phyloP scores from a whole-genome alignment of 2,888 invertebrate species.

The Ditula angustiorana region DNA sequence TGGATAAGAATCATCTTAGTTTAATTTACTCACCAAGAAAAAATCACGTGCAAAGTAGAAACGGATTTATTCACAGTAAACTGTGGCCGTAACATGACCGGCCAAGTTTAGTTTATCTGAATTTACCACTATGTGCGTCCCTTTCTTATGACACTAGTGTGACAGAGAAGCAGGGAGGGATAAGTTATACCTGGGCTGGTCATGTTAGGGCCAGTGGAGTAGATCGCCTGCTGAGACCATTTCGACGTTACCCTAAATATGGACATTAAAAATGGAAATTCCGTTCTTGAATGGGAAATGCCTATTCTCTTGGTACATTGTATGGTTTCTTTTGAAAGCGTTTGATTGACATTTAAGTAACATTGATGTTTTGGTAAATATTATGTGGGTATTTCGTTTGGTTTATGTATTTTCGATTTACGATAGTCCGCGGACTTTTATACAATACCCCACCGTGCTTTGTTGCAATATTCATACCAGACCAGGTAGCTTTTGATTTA shows the following conservation, averaged over 20 bases:
- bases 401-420: not conserved
- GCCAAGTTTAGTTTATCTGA: too few relatives aligned
- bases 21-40: too few relatives aligned
- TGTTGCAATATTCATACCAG: not conserved
- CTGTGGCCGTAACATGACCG: too few relatives aligned
- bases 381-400: not conserved
- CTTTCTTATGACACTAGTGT: too few relatives aligned
- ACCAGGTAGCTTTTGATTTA: not conserved
- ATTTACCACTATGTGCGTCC: too few relatives aligned
- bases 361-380: slow-evolving; percentile 1
- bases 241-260: not conserved
- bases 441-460: not conserved
- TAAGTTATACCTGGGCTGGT: too few relatives aligned
- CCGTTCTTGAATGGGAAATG: slow-evolving; percentile 9
- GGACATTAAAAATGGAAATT: slow-evolving; percentile 19
- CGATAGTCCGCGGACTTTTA: not conserved
- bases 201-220: too few relatives aligned
- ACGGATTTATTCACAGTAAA: too few relatives aligned
- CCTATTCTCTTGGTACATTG: slow-evolving; percentile 11
- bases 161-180: too few relatives aligned
- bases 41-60: too few relatives aligned
- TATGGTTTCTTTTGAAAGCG: slow-evolving; percentile 12
- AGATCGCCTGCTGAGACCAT: not conserved
- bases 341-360: slow-evolving; percentile 19
- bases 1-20: too few relatives aligned